Conservation (phyloP, 2,888 invertebrate species). For the Trissonchulus sp. region DNA sequence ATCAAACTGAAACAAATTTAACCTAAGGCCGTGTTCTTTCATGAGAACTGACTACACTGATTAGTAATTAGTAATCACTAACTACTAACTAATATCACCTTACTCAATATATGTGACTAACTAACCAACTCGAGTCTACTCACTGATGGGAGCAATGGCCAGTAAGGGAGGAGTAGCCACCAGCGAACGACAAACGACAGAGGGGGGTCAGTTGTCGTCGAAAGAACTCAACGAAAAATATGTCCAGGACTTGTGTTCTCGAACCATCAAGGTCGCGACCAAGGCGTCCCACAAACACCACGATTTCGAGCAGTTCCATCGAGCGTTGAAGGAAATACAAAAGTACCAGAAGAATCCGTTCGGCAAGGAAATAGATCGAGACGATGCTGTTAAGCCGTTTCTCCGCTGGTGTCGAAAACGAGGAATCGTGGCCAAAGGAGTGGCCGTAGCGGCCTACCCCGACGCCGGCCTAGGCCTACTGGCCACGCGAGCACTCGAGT, state of each 20-base stretch:
- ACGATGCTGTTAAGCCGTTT: conserved; percentile 14
- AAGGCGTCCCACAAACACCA: background rate
- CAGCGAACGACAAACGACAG: no score
- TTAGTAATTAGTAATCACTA: no score
- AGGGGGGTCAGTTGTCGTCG: no score
- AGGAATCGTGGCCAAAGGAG: background rate
- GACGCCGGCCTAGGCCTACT: conserved; percentile 25
- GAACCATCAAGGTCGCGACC: background rate
- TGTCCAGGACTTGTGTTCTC: background rate
- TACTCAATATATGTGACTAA: no score
- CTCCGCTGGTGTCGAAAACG: conserved; percentile 15
- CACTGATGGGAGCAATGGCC: no score
- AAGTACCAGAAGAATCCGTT: background rate
- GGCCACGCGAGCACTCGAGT: background rate
- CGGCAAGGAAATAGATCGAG: background rate
- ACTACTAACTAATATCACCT: no score
- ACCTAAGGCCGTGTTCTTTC: no score
- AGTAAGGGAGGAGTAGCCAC: no score
- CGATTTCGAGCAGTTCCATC: conserved; percentile 1
- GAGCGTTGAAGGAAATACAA: background rate
- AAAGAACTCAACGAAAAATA: no score
- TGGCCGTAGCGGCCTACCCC: conserved; percentile 20
- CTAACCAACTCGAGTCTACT: no score
- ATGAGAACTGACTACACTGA: no score
- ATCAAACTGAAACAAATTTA: no score